phyloP scores from a whole-genome alignment of 2,888 invertebrate species.

The Andrena chrysosceles region DNA sequence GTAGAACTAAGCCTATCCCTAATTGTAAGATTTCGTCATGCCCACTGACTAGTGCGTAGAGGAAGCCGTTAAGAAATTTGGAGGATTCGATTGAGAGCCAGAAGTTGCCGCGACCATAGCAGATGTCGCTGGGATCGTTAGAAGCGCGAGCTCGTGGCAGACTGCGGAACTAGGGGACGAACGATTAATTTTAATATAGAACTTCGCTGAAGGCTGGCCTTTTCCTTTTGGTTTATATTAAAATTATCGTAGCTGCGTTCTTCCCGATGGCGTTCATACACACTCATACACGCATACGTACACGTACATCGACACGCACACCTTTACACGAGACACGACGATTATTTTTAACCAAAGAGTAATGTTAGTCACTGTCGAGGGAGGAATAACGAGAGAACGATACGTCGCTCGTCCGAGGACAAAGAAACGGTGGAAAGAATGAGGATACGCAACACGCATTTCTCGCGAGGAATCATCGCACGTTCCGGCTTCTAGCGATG shows the following conservation, averaged over 20 bases:
- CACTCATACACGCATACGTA: slow-evolving; percentile 16
- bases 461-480: slow-evolving; percentile 59
- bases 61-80: slow-evolving; percentile 26
- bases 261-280: background rate
- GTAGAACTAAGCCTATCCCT: slow-evolving; percentile 60
- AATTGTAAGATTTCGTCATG: slow-evolving; percentile 73
- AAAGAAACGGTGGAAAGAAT: background rate
- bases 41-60: slow-evolving; percentile 68
- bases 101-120: background rate
- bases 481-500: slow-evolving; percentile 67
- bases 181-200: slow-evolving; percentile 78
- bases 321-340: slow-evolving; percentile 57
- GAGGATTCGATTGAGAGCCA: slow-evolving; percentile 8
- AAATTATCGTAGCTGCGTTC: slow-evolving; percentile 72
- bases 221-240: slow-evolving; percentile 75
- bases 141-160: background rate
- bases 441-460: slow-evolving; percentile 9
- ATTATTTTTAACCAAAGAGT: slow-evolving; percentile 83
- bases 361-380: slow-evolving; percentile 74
- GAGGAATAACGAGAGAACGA: background rate
- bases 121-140: background rate
- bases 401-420: slow-evolving; percentile 17
- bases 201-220: slow-evolving; percentile 78
- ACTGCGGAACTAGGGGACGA: slow-evolving; percentile 27
- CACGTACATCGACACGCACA: slow-evolving; percentile 16